Base-by-base conservation (phyloP, 2,888 invertebrate species). In the Eupithecia pulchellata region DNA sequence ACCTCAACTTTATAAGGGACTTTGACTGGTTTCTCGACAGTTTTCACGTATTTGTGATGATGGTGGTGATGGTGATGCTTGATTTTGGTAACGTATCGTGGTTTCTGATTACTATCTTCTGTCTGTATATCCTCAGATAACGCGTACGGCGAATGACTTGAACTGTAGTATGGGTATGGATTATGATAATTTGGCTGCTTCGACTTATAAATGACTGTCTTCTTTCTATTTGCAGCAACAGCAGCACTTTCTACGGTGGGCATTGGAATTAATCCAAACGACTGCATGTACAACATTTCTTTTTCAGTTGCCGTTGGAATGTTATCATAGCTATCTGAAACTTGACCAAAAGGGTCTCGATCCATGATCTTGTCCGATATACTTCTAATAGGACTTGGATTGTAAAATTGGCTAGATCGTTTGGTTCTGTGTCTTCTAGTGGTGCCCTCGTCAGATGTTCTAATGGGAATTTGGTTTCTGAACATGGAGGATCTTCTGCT, bases 1-100 rank as follows among this genome's bases (percentile, higher is more conserved):
- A 96, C 93, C 75, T 95, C 91, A 71, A 95, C 95, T 82, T 95
- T 92, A 73, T 87, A 89, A 4, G 94, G 94, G 64, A 94, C 90
- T 78, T 91, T 88, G 36, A 93, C 83, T 66, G 94, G 95, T 83
- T 95, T 95, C 57, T 95, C 93, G 29, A 96, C 91, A 42, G 95
- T 95, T 84, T 96, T 95, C 6, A 96, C 86, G 80, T 96, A 95
- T 86, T 95, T 95, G 82, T 96, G 96, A 81, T 96, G 96, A 82
- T 96, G 96, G 79, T 96, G 96, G 77, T 96, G 96, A 80, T 96
- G 96, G 80, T 96, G 96, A 79, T 96, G 96, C 82, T 96, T 95
- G 78, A 95, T 86, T 86, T 91, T 94, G 69, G 93, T 92, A 77
- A 89, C 78, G 73, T 88, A 82, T 71, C 82, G 86, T 47, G 88